Evolutionary conservation across 1,140 invertebrate genomes (phyloP), one percentile per base, ranked within the genome.

Genomic region (Andrena cerasifolii): DNA sequence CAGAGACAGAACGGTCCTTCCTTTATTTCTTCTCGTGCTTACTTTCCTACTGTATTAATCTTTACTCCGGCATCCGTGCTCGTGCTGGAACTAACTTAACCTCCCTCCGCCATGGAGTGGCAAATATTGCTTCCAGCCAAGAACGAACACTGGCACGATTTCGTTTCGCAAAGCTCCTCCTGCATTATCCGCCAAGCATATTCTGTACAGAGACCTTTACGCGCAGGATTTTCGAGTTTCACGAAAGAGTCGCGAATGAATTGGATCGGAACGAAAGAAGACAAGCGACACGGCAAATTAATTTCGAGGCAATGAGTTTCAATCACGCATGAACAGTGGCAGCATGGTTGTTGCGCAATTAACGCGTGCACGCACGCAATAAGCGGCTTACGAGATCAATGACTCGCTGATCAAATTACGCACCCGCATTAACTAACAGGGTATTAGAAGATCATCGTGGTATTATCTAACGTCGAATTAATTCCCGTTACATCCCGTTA

Each of bases 351-450:
- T 77, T 71, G 43, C 43, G 33, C 54, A 67, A 75, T 75, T 67
- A 75, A 70, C 66, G 74, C 24, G 66, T n/a, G 40, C 53, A 36
- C 43, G 62, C 51, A 58, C 54, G 74, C 74, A 70, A 70, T 77
- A 77, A 70, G 66, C 65, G 74, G 74, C 71, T 70, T 77, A 77
- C 74, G 74, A 70, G 66, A 77, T 77, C 74, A 61, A 77, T 68
- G 67, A 61, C 28, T 77, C 54, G 45, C 45, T 61, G 75, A 77
- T 62, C 66, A 67, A 71, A 70, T 77, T 71, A 77, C 67, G 45
- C 4, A 56, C 24, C 33, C 56, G 67, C 74, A 77, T 71, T 71
- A 62, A 62, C 56, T 70, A 56, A 77, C 26, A 71, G 66, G 66
- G 66, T 61, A 77, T 71, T 77, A 77, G 67, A 62, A 62, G 67